Percentiles rank a stretch among this genome's conserved stretches.
These are phyloP conservation scores for Diaperis boleti DNA, from an alignment of 2,888 invertebrate genomes.

Conservation along the genomic window DNA sequence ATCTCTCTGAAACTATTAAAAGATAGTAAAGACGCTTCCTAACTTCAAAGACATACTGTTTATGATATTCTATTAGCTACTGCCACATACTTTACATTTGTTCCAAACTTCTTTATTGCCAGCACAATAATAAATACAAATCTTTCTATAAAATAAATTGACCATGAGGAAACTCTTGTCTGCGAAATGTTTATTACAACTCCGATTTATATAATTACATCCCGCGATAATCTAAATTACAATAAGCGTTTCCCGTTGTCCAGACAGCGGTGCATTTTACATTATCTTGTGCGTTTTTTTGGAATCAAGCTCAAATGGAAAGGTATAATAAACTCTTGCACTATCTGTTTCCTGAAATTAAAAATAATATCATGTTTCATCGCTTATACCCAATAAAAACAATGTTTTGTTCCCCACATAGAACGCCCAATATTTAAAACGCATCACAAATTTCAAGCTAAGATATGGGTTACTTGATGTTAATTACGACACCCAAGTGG, in stretches of 20 bases:
- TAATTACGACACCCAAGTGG: too few species aligned
- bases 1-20: constrained; percentile 53
- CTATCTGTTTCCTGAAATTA: constrained; percentile 58
- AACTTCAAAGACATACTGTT: constrained; percentile 45
- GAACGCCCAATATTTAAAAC: constrained; percentile 17
- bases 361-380: constrained; percentile 56
- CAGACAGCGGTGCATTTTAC: constrained; percentile 46
- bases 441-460: background rate
- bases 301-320: constrained; percentile 54
- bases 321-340: constrained; percentile 52
- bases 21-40: constrained; percentile 51
- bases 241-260: constrained; percentile 53
- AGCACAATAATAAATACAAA: constrained; percentile 1
- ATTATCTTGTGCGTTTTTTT: constrained; percentile 54
- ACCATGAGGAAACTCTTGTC: background rate
- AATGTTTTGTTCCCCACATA: constrained; percentile 20
- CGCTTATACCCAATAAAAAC: constrained; percentile 34
- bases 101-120: constrained; percentile 12
- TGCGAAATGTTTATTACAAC: constrained; percentile 13
- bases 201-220: constrained; percentile 55
- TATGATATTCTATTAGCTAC: constrained; percentile 41
- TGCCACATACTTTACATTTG: constrained; percentile 41
- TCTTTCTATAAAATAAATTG: constrained; percentile 4
- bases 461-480: too few species aligned
- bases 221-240: constrained; percentile 56